Evolutionary conservation across 2,888 invertebrate species (phyloP), one percentile per base, ranked within the genome.

Genomic region (Coleophora deauratella): DNA sequence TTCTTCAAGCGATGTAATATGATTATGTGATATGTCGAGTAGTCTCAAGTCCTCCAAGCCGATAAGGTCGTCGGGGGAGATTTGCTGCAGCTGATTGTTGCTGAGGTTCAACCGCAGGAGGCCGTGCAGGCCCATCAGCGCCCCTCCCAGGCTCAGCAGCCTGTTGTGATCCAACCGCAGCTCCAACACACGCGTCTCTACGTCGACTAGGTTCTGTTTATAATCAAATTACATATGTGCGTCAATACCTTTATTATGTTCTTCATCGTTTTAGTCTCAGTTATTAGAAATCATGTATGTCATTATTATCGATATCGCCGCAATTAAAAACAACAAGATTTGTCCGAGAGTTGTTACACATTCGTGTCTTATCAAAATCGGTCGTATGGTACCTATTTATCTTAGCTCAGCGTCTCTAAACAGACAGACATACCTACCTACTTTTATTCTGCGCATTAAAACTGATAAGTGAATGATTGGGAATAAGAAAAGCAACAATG

Each of bases 1-100:
- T 81, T 93, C 93, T 67, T 93, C 93, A 42, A 95, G 80, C 2
- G 93, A 92, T 34, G 89, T 88, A 31, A 95, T 80, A 48, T 89
- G 89, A 69, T 95, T 95, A 62, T 91, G 87, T 0, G 95, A 94
- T 35, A 95, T 84, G 63, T 95, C 95, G 33, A 95, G 86, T 40
- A 91, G 79, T 59, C 89, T 89, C 33, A 95, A 77, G 47, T 90
- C 90, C 55, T 92, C 92, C 54, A 95, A 78, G 15, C 94, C 94
- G 42, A 92, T 91, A 37, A 95, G 87, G 65, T 94, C 94, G 40
- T 93, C 93, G 0, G 92, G 91, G 1, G 91, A 88, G 55, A 95
- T 91, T 46, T 89, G 88, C 48, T 90, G 90, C 14, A 95, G 78
- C 45, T 88, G 88, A 63, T 95, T 95, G 62, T 91, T 89, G 54